Conservation (phyloP, 2,797 vertebrate genomes). For the Mallotus villosus region DNA sequence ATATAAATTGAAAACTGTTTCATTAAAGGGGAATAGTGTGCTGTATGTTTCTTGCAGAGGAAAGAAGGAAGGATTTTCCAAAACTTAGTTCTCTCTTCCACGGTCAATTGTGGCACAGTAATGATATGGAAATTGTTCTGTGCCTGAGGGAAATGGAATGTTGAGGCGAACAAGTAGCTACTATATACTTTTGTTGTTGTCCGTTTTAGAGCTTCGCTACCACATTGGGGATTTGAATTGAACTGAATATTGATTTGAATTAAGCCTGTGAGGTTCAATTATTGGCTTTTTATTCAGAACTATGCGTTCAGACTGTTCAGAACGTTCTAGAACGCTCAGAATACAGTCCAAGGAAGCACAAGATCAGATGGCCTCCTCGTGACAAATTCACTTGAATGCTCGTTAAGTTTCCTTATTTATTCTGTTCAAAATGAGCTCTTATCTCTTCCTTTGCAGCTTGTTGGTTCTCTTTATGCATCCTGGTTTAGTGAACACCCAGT, state of each 20-base stretch:
- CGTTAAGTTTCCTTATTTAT: too few relatives aligned
- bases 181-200: constrained; percentile 2
- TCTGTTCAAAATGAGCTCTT: too few relatives aligned
- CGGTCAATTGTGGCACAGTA: constrained; percentile 28
- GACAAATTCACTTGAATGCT: too few relatives aligned
- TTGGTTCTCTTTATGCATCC: background rate
- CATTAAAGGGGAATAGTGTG: constrained; percentile 37
- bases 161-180: constrained; percentile 1
- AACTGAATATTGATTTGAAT: background rate
- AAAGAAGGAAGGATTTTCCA: background rate
- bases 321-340: too few relatives aligned
- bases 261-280: background rate
- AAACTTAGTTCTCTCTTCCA: constrained; percentile 21
- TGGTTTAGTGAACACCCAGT: background rate
- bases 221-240: too few relatives aligned
- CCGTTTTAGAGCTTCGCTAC: background rate
- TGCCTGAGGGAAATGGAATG: constrained; percentile 30
- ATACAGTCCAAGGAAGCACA: too few relatives aligned
- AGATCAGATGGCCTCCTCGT: too few relatives aligned
- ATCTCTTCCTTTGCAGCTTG: background rate
- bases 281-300: background rate
- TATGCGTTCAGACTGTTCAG: background rate
- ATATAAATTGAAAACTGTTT: constrained; percentile 59
- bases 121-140: constrained; percentile 37
- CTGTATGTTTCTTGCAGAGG: constrained; percentile 47